A percentile compares a stretch with the other conserved stretches of the same genome.
Evolutionary conservation across 2,888 invertebrate genomes (phyloP).

Genomic region (Gibbula magus): DNA sequence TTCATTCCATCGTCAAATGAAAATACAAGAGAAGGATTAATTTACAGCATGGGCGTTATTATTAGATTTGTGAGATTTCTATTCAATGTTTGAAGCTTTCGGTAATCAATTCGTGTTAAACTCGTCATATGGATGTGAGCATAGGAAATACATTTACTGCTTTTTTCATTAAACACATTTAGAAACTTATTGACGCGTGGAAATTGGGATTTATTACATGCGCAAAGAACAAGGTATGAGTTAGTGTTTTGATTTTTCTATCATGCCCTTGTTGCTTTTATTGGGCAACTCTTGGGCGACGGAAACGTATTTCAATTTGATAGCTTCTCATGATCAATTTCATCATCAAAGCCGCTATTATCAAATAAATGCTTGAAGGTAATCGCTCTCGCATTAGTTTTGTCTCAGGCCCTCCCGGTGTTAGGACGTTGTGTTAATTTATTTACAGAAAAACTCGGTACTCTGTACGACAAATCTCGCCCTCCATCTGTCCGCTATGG

Average conservation of each 20-base stretch:
- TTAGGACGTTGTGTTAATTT: too few relatives aligned
- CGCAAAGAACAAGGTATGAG: neutral
- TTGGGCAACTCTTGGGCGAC: neutral
- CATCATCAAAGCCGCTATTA: neutral
- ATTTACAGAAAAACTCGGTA: too few relatives aligned
- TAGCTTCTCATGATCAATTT: neutral
- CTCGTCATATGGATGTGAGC: conserved; percentile 3
- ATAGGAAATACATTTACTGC: conserved; percentile 22
- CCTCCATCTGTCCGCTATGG: too few relatives aligned
- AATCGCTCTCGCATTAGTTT: neutral
- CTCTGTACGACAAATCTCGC: too few relatives aligned
- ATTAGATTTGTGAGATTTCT: neutral
- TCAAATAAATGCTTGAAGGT: neutral
- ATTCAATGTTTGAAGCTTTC: neutral
- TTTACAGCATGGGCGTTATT: neutral
- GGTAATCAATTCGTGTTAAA: conserved; percentile 8
- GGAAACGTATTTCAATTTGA: neutral
- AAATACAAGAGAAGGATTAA: conserved; percentile 8
- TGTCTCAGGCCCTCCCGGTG: too few relatives aligned
- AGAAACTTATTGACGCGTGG: conserved; percentile 1
- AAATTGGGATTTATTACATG: conserved; percentile 14
- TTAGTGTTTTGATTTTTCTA: conserved; percentile 8
- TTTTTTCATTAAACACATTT: conserved; percentile 6
- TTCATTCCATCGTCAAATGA: conserved; percentile 18
- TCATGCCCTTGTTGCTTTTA: conserved; percentile 1